These are phyloP conservation scores for Cephus nigrinus DNA, from an alignment of 2,888 invertebrate species.

Conservation along the genomic window DNA sequence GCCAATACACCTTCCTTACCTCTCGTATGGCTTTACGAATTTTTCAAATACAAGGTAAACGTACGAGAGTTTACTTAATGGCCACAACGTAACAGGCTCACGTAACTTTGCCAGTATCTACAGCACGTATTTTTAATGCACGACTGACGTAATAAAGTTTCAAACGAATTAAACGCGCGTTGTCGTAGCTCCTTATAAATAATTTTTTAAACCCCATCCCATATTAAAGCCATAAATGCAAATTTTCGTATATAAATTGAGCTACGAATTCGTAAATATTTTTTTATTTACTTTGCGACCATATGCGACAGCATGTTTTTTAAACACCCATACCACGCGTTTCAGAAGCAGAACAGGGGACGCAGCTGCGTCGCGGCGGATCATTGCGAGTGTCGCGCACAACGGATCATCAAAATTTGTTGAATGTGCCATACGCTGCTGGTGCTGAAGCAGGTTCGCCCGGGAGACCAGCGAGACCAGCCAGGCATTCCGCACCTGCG, in stretches of 20 bases:
- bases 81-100: conserved; percentile 25
- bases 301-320: background rate
- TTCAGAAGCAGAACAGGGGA: conserved; percentile 48
- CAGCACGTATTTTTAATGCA: conserved; percentile 13
- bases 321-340: background rate
- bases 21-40: conserved; percentile 43
- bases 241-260: background rate
- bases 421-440: background rate
- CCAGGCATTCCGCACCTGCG: conserved; percentile 48
- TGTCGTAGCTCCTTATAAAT: background rate
- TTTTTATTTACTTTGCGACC: background rate
- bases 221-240: background rate
- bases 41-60: conserved; percentile 48
- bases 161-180: conserved; percentile 43
- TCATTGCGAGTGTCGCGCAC: conserved; percentile 46
- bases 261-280: background rate
- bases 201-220: background rate
- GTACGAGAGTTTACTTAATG: conserved; percentile 9
- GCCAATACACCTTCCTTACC: background rate
- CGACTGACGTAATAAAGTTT: conserved; percentile 39
- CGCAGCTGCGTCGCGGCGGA: conserved; percentile 44
- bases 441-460: conserved; percentile 2
- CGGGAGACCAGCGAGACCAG: conserved; percentile 32
- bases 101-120: conserved; percentile 28
- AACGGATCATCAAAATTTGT: conserved; percentile 20